phyloP scores from a whole-genome alignment of 37 sponge, comb jelly and placozoan genomes.

The Axinella damicornis region DNA sequence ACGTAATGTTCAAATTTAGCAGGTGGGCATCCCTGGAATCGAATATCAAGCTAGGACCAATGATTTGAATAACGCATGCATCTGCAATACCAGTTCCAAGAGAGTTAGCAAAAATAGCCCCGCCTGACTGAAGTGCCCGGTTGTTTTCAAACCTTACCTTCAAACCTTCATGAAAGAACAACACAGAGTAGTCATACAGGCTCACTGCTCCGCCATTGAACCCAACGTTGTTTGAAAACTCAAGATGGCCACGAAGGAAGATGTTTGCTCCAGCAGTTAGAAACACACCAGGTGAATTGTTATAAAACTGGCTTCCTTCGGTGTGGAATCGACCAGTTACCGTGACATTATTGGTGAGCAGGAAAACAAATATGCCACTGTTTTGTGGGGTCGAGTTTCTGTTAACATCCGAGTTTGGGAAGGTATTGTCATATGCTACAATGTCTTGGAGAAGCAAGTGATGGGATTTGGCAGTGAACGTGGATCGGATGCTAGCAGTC shows the following conservation, averaged over 20 bases:
- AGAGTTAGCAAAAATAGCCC: constrained; percentile 48
- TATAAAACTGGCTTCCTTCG: constrained; percentile 8
- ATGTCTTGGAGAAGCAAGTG: constrained; percentile 33
- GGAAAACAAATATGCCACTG: constrained; percentile 30
- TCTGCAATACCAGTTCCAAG: constrained; percentile 6
- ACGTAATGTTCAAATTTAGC: constrained; percentile 9
- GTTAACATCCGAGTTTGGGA: background rate
- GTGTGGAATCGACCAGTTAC: constrained; percentile 1
- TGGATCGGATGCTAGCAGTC: background rate
- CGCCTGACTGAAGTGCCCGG: constrained; percentile 12
- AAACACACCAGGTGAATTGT: constrained; percentile 29
- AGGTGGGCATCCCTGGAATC: background rate
- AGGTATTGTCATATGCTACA: constrained; percentile 16
- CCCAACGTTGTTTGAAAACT: constrained; percentile 23
- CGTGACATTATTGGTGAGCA: constrained; percentile 5
- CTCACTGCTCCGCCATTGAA: constrained; percentile 42
- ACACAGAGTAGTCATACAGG: constrained; percentile 21
- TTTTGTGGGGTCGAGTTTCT: background rate
- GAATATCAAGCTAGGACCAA: constrained; percentile 1
- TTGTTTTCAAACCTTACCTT: constrained; percentile 11
- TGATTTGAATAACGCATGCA: constrained; percentile 20
- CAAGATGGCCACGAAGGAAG: constrained; percentile 13
- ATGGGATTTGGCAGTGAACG: background rate
- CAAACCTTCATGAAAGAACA: constrained; percentile 29
- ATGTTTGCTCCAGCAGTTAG: constrained; percentile 7